Evolutionary conservation across 2,888 invertebrate species (phyloP), one percentile per base, ranked within the genome.

Genomic region (Onthophagus sagittarius): DNA sequence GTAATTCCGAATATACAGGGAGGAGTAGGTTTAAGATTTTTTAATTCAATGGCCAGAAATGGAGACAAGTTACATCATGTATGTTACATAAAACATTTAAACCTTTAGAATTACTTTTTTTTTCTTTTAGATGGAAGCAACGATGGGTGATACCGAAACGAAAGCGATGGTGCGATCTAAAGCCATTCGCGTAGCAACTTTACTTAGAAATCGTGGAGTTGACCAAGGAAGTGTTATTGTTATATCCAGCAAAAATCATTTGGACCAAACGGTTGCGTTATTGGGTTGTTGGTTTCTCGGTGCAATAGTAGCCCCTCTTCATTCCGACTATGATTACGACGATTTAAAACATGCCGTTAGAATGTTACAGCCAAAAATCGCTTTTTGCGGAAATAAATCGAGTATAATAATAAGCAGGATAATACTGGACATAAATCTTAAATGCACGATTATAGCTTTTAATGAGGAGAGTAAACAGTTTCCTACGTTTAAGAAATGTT

Each of bases 331-430:
- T 7, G 75, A 78, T 9, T 76, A 77, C 71, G 77, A 72, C 6
- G 83, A 84, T 69, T 79, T 79, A 32, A 73, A 78, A 11, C 73
- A 74, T 0, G 14, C 80, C 5, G 73, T 84, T 0, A 75, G 74
- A n/a, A 78, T 78, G 70, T 73, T 84, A 5, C 81, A 81, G 72
- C 84, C 84, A 1, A 82, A 81, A 74, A 78, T 84, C 73, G 79
- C 80, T 31, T 84, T 84, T 74, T 82, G 82, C 70, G 84, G 83
- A 65, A 72, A 77, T 0, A 77, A 83, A 71, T 77, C 80, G 1
- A 72, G 79, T 9, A 80, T 80, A 65, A 80, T 81, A 32, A 74
- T 83, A 4, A 80, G 82, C 63, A 74, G 79, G 15, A 78, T 81
- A 13, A 63, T 79, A 5, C 63, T 71, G 0, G 77, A 77, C 13